These are phyloP conservation scores for Caenorhabditis sulstoni DNA, from an alignment of 2,888 invertebrate genomes.

Conservation along the genomic window DNA sequence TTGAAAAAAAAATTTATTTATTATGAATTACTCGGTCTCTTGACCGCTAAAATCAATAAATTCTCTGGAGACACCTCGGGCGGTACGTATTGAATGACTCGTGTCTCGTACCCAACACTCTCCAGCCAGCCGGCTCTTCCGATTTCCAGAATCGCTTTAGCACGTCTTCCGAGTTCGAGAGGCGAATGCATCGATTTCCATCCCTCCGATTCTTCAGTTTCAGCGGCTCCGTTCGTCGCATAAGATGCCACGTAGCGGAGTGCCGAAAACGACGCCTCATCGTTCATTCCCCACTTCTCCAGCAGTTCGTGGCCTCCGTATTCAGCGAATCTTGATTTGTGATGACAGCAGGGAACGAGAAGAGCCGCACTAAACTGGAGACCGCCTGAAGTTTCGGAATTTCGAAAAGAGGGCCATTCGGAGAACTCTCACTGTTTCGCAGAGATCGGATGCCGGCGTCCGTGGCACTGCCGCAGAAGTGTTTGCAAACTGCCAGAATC, in stretches of 20 bases:
- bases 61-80: conserved; percentile 74
- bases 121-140: conserved; percentile 70
- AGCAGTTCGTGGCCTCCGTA: conserved; percentile 70
- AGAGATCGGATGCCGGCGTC: conserved; percentile 70
- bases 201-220: conserved; percentile 6
- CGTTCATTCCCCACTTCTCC: conserved; percentile 59
- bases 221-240: conserved; percentile 70
- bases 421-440: conserved; percentile 36
- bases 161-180: conserved; percentile 65
- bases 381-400: conserved; percentile 4
- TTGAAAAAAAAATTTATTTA: background rate
- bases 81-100: conserved; percentile 70
- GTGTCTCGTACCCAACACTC: conserved; percentile 67
- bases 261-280: conserved; percentile 68
- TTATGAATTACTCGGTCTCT: conserved; percentile 4
- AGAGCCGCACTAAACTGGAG: conserved; percentile 66
- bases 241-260: conserved; percentile 74
- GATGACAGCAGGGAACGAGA: conserved; percentile 76
- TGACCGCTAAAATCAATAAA: conserved; percentile 71
- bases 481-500: conserved; percentile 73
- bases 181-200: conserved; percentile 47
- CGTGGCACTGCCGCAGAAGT: conserved; percentile 77
- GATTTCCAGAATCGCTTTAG: conserved; percentile 72
- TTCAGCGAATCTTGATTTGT: conserved; percentile 71
- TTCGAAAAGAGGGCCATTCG: background rate